These are phyloP conservation scores for Thryonomys swinderianus DNA, from an alignment of 2,113 vertebrate genomes.

Conservation along the genomic window DNA sequence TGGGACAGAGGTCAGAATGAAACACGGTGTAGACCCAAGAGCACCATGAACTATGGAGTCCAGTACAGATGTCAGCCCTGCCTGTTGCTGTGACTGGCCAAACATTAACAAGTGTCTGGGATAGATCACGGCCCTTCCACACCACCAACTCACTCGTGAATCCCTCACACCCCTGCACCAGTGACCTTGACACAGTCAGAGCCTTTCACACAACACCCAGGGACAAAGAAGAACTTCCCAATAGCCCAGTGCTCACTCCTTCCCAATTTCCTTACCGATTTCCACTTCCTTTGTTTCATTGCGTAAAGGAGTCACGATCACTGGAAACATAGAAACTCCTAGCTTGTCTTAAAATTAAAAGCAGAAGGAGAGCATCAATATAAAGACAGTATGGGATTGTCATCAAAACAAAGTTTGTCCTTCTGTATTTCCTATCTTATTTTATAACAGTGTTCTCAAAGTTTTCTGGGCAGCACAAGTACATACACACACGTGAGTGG, in stretches of 20 bases:
- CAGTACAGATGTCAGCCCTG: accelerated
- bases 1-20: not conserved
- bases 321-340: slow-evolving; percentile 54
- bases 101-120: accelerated
- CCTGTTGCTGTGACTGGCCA: accelerated
- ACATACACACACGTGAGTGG: not conserved
- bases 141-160: not conserved
- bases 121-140: not conserved
- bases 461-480: not conserved
- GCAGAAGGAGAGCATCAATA: not conserved
- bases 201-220: not conserved
- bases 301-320: slow-evolving; percentile 78
- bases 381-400: not conserved
- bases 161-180: not conserved
- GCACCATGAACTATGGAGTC: not conserved
- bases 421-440: slow-evolving; percentile 17
- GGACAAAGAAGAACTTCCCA: not conserved
- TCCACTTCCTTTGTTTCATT: slow-evolving; percentile 77
- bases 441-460: not conserved
- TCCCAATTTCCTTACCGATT: slow-evolving; percentile 81
- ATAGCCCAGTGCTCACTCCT: not conserved
- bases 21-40: accelerated
- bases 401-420: not conserved
- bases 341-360: slow-evolving; percentile 62
- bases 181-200: not conserved